Evolutionary conservation across 2,797 vertebrate species (phyloP), one percentile per base, ranked within the genome.

Genomic region (Prunella strophiata): DNA sequence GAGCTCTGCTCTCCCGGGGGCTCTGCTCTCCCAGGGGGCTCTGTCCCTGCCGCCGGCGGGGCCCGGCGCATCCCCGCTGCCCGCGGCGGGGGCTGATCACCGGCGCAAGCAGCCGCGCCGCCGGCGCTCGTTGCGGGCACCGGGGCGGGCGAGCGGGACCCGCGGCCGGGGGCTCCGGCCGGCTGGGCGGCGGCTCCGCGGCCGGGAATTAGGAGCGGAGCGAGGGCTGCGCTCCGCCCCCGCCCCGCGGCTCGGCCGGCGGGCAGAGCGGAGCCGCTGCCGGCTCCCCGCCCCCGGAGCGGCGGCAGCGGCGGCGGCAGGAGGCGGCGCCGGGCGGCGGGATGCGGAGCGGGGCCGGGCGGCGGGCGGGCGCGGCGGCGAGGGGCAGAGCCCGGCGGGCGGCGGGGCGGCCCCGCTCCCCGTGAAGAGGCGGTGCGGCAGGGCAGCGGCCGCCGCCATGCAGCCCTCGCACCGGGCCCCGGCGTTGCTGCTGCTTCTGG

Each of bases 361-460:
- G 65, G 43, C 72, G 54, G 26, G 29, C 40, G 74, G 76, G 78
- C 52, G 47, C 55, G 55, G 85, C 16, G 61, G 51, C 36, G 70
- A 91, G 93, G 87, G 91, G 93, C 84, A 88, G 89, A 94, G 84
- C 91, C 85, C 74, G 92, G 85, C 52, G 72, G 94, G 92, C 79
- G 85, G 93, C 81, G 84, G 93, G 88, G 67, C 77, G 77, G 85
- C 66, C 93, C 88, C 55, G 93, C 85, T 93, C 86, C 89, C 71
- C 73, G 81, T 92, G 92, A 91, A 89, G 66, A 89, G 87, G 91
- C 93, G 88, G 91, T 88, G 71, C 89, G 92, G 76, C 75, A 80
- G 91, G 82, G 67, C 84, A 89, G 71, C 81, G 81, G 82, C 82
- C 32, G 68, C 51, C 91, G 91, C 87, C 91, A 94, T 95, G 92